These are phyloP conservation scores for Drosophila borealis DNA, from an alignment of 2,888 invertebrate species.

Conservation along the genomic window DNA sequence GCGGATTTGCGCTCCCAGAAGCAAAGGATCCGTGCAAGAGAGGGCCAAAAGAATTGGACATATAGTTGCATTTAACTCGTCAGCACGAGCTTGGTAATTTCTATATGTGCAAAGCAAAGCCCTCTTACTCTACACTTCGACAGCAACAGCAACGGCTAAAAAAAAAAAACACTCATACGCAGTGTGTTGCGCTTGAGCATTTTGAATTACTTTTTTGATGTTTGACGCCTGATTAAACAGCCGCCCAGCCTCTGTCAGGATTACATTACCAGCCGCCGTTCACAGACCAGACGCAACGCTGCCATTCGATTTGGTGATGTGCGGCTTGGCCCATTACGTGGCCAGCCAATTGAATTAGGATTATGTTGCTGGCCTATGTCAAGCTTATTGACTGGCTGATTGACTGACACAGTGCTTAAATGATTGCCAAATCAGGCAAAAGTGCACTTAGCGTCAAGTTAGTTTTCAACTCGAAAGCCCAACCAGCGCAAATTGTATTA, in stretches of 20 bases:
- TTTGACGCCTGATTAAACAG: slow-evolving; percentile 66
- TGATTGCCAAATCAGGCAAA: slow-evolving; percentile 61
- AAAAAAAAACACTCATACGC: slow-evolving; percentile 48
- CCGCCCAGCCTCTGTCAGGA: slow-evolving; percentile 29
- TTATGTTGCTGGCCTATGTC: slow-evolving; percentile 44
- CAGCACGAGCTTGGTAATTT: not conserved
- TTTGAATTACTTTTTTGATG: slow-evolving; percentile 59
- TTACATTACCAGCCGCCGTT: slow-evolving; percentile 15
- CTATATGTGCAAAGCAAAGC: slow-evolving; percentile 12
- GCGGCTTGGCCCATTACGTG: slow-evolving; percentile 44
- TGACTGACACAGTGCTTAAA: slow-evolving; percentile 34
- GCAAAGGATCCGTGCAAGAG: slow-evolving; percentile 57
- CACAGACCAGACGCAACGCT: slow-evolving; percentile 1
- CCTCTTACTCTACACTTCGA: slow-evolving; percentile 21
- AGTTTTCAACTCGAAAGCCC: slow-evolving; percentile 9
- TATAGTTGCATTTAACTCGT: slow-evolving; percentile 4
- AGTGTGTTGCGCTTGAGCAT: slow-evolving; percentile 26
- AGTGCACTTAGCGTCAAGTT: slow-evolving; percentile 58
- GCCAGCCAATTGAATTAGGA: slow-evolving; percentile 61
- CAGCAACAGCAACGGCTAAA: not conserved
- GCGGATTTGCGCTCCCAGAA: slow-evolving; percentile 51
- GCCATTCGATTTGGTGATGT: slow-evolving; percentile 45
- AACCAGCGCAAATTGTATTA: not conserved
- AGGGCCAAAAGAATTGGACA: slow-evolving; percentile 16
- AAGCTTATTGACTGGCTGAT: slow-evolving; percentile 52